Percentiles rank a stretch among this genome's conserved stretches.
Evolutionary conservation across 2,797 vertebrate species (phyloP).

Genomic region (Coilia nasus): DNA sequence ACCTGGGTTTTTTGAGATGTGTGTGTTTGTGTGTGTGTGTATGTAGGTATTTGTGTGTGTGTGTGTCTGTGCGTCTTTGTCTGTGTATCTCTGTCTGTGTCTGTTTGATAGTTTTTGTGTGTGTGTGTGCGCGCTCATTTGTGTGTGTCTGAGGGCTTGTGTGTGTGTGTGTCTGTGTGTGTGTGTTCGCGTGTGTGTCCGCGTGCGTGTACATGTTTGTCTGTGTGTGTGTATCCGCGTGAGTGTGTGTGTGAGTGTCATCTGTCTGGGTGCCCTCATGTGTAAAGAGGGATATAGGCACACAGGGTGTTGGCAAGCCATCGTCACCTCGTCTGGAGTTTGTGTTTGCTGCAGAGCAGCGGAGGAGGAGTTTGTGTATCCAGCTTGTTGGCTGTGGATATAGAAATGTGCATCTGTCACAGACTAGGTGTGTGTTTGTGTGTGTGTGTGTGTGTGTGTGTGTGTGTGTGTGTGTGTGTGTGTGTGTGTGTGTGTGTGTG

Average conservation of each 20-base stretch:
- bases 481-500: not conserved
- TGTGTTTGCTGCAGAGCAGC: not conserved
- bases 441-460: conserved; percentile 9
- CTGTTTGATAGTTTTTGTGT: not conserved
- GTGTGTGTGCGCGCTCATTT: not conserved
- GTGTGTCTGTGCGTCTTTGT: too few relatives aligned
- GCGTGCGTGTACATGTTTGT: too few relatives aligned
- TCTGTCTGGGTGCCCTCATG: not conserved
- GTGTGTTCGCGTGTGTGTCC: not conserved
- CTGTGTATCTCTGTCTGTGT: too few relatives aligned
- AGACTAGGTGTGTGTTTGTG: not conserved
- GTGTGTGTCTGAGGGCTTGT: not conserved
- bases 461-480: not conserved
- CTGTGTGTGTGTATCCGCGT: not conserved
- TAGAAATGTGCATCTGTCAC: not conserved
- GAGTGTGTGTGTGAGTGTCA: not conserved
- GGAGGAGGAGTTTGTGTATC: not conserved
- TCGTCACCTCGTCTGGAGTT: not conserved
- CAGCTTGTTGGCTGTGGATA: not conserved
- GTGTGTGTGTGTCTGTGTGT: not conserved
- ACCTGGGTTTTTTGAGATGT: not conserved
- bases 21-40: too few relatives aligned
- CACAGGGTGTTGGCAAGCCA: not conserved
- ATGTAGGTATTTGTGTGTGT: too few relatives aligned
- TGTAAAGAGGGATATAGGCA: not conserved